A percentile compares a stretch with the other conserved stretches of the same genome.
Conservation (phyloP, 2,113 vertebrate species). For the Falcunculus frontatus region DNA sequence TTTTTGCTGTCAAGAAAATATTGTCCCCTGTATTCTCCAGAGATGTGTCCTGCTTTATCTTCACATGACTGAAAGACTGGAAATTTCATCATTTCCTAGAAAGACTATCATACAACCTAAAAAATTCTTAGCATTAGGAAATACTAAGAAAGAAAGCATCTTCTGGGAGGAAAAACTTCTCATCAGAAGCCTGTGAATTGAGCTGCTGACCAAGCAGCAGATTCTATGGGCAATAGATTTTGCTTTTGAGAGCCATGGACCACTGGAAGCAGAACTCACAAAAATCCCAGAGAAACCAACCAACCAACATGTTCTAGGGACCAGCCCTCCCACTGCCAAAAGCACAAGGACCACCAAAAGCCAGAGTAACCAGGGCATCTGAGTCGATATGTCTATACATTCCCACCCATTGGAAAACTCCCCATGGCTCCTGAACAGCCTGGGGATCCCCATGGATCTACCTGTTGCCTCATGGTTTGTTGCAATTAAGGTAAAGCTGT, state of each 20-base stretch:
- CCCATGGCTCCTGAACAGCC: not conserved
- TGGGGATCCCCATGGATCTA: not conserved
- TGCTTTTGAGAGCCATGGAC: not conserved
- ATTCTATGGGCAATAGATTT: not conserved
- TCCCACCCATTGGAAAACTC: not conserved
- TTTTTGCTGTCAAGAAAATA: not conserved
- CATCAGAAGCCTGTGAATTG: not conserved
- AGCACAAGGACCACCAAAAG: not conserved
- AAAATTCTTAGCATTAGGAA: not conserved
- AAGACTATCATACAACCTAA: not conserved
- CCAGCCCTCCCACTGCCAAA: not conserved
- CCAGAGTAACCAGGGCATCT: not conserved
- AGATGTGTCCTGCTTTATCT: not conserved
- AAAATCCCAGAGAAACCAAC: not conserved
- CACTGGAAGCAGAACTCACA: not conserved
- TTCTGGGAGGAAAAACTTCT: not conserved
- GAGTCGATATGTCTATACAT: not conserved
- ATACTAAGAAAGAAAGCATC: not conserved
- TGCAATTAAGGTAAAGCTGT: not conserved
- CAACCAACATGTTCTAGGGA: not conserved
- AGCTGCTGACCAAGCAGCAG: not conserved
- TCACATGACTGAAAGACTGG: not conserved
- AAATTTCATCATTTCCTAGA: not conserved
- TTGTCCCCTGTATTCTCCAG: not conserved
- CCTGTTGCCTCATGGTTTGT: not conserved